phyloP scores from a whole-genome alignment of 2,888 invertebrate species.

The Epirrita christyi region DNA sequence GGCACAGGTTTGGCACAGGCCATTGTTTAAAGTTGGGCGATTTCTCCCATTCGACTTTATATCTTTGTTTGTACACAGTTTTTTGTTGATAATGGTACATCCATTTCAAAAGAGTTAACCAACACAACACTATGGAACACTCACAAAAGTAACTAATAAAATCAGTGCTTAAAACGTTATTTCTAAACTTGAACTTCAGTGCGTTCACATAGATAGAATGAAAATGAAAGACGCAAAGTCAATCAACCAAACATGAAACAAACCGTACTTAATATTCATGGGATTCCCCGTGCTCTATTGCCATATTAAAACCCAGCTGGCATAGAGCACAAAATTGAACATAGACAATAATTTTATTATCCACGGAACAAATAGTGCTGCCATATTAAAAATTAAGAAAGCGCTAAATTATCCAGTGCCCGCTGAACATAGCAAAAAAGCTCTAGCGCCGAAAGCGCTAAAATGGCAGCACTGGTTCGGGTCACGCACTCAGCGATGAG shows the following conservation, averaged over 20 bases:
- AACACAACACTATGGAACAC: slow-evolving; percentile 27
- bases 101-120: slow-evolving; percentile 28
- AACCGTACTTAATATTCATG: not conserved
- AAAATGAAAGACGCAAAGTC: slow-evolving; percentile 25
- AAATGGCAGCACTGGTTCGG: too few species aligned
- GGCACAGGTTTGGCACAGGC: too few species aligned
- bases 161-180: slow-evolving; percentile 22
- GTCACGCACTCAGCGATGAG: too few species aligned
- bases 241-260: not conserved
- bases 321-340: slow-evolving; percentile 3
- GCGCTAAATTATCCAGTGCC: too few species aligned
- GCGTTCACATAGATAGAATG: slow-evolving; percentile 30
- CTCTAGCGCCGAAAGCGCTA: too few species aligned
- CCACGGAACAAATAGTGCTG: slow-evolving; percentile 19
- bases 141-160: slow-evolving; percentile 27
- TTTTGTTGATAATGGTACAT: slow-evolving; percentile 23
- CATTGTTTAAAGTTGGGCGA: too few species aligned
- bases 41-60: too few species aligned
- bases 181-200: slow-evolving; percentile 33
- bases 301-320: slow-evolving; percentile 4
- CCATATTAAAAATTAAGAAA: slow-evolving; percentile 20
- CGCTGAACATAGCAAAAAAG: too few species aligned
- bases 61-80: too few species aligned
- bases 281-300: slow-evolving; percentile 3
- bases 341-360: not conserved